phyloP scores from a whole-genome alignment of 2,888 invertebrate species.

The Blastobasis lacticolella region DNA sequence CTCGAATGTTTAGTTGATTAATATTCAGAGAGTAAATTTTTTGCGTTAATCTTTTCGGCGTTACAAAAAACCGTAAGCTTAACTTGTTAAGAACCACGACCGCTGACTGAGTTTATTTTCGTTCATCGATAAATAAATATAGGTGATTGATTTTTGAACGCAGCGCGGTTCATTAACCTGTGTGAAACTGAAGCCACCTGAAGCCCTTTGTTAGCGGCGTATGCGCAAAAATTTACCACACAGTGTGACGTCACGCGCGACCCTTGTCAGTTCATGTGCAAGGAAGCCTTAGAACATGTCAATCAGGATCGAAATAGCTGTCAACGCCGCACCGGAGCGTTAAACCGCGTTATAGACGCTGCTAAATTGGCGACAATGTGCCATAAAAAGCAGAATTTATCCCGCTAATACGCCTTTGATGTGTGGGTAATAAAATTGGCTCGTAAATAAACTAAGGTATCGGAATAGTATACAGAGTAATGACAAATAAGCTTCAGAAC shows the following conservation, averaged over 20 bases:
- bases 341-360: too few species aligned
- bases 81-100: not conserved
- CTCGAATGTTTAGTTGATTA: not conserved
- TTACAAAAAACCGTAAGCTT: not conserved
- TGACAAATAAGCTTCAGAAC: too few species aligned
- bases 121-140: slow-evolving; percentile 1
- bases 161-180: too few species aligned
- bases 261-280: slow-evolving; percentile 15
- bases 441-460: too few species aligned
- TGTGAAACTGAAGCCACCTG: slow-evolving; percentile 19
- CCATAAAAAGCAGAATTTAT: not conserved
- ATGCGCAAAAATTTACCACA: slow-evolving; percentile 19
- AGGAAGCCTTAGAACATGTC: slow-evolving; percentile 22
- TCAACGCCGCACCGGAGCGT: not conserved
- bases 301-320: slow-evolving; percentile 14
- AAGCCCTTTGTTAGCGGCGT: slow-evolving; percentile 26
- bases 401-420: not conserved
- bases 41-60: not conserved
- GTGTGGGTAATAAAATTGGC: too few species aligned
- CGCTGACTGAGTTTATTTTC: not conserved
- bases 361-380: not conserved
- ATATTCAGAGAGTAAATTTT: not conserved
- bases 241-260: slow-evolving; percentile 12
- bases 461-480: too few species aligned
- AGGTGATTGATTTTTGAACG: slow-evolving; percentile 3